A percentile compares a stretch with the other conserved stretches of the same genome.
Evolutionary conservation across 2,797 vertebrate genomes (phyloP).

Genomic region (Salmo trutta): DNA sequence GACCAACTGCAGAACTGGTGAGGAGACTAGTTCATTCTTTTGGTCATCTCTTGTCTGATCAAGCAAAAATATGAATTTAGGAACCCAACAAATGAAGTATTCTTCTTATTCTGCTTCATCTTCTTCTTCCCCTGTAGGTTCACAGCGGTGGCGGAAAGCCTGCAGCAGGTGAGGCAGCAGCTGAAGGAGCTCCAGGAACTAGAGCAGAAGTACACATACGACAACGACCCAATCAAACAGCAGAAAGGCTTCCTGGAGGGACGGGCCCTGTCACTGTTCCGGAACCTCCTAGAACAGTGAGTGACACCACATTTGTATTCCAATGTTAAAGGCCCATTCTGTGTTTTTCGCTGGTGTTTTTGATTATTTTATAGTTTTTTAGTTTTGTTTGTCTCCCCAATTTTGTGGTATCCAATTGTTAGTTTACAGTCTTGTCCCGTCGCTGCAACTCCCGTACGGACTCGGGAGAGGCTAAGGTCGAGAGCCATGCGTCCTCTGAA

Average conservation of each 20-base stretch:
- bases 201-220: slow-evolving; percentile 79
- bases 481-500: too few relatives aligned
- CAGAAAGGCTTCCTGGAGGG: slow-evolving; percentile 75
- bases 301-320: not conserved
- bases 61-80: too few relatives aligned
- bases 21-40: slow-evolving; percentile 28
- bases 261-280: slow-evolving; percentile 70
- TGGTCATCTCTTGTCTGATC: not conserved
- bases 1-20: slow-evolving; percentile 87
- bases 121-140: slow-evolving; percentile 72
- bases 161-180: slow-evolving; percentile 86
- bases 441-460: too few relatives aligned
- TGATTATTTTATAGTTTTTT: too few relatives aligned
- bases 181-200: slow-evolving; percentile 87
- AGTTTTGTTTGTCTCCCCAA: too few relatives aligned
- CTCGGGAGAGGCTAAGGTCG: too few relatives aligned
- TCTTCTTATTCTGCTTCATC: not conserved
- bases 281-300: slow-evolving; percentile 85
- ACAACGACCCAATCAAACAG: slow-evolving; percentile 67
- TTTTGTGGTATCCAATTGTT: too few relatives aligned
- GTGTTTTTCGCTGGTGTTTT: too few relatives aligned
- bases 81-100: too few relatives aligned
- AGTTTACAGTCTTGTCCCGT: too few relatives aligned
- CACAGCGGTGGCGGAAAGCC: slow-evolving; percentile 80
- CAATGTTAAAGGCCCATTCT: too few relatives aligned